Base-by-base conservation (phyloP, 1,140 invertebrate genomes). In the Brachionus koreanus region DNA sequence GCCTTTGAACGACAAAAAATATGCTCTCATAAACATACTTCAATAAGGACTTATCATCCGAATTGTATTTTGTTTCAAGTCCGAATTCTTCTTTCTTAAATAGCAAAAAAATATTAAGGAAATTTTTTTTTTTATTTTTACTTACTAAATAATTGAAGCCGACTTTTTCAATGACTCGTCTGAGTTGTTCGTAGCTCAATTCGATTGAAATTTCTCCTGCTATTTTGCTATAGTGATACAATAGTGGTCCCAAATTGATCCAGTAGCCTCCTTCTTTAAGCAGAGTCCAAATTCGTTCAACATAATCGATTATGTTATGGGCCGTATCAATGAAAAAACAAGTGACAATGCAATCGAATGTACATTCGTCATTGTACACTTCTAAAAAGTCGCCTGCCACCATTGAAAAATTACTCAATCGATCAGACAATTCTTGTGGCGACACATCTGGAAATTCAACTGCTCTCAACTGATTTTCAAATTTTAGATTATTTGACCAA, bases 321-420 rank as follows among this genome's bases (percentile, higher is more conserved):
- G 96, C 96, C 86, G 97, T 99, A 87, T 99, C 97, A 82, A 99
- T 94, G 87, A 99, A 99, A 88, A 99, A 99, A 85, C 96, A 97
- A 0, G 97, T 96, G 0, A 94, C 94, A 1, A 99, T 92, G 86
- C 94, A 97, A 86, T 98, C 92, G 93, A 95, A 98, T 42, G 92
- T n/a, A n/a, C 43, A n/a, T 10, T 63, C n/a, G 65, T 82, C 57
- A 16, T 69, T 29, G 57, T 88, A 90, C 85, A 94, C 93, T 89
- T 96, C 93, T 5, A 95, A 87, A 86, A 96, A 97, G 86, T 96
- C 94, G 4, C 95, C 97, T 65, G 96, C 97, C 9, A 94, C 93
- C 93, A 99, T 98, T 6, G 95, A 96, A 88, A 98, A 97, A 85
- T 92, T 86, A 13, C 23, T n/a, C 37, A 82, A 67, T 67, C 37